Evolutionary conservation across 92 coral and sea anemone genomes (phyloP).

Genomic region (Epizoanthus rinbou): DNA sequence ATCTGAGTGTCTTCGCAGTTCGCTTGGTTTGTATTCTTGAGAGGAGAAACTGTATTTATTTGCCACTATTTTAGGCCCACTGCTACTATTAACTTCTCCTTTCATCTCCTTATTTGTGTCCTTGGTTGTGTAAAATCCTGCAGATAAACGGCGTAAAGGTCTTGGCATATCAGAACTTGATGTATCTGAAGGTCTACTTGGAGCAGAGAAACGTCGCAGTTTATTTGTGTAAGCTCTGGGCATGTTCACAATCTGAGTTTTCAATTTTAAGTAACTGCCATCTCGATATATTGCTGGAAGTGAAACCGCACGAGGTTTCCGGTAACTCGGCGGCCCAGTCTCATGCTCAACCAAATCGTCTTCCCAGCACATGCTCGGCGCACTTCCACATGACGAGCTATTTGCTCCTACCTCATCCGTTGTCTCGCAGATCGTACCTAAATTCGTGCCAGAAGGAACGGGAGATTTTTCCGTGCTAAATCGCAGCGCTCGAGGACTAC

Average conservation of each 20-base stretch:
- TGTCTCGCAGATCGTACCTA: conserved; percentile 58
- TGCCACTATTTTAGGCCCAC: background rate
- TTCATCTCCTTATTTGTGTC: background rate
- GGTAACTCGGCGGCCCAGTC: conserved; percentile 24
- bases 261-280: conserved; percentile 77
- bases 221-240: conserved; percentile 23
- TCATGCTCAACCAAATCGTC: background rate
- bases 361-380: conserved; percentile 5
- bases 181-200: conserved; percentile 36
- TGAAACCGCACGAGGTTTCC: conserved; percentile 68
- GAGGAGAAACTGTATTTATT: background rate
- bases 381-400: conserved; percentile 1
- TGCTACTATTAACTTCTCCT: background rate
- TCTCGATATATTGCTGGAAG: conserved; percentile 82
- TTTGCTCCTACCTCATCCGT: conserved; percentile 35
- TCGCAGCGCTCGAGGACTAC: conserved; percentile 37
- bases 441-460: conserved; percentile 36
- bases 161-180: background rate
- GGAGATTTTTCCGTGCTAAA: conserved; percentile 44
- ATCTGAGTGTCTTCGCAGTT: conserved; percentile 59
- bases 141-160: background rate
- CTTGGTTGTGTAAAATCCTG: background rate
- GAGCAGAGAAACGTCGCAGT: conserved; percentile 59
- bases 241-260: conserved; percentile 38
- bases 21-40: background rate